Conservation (phyloP, 2,888 invertebrate species). For the Pycnomerus fuliginosus region DNA sequence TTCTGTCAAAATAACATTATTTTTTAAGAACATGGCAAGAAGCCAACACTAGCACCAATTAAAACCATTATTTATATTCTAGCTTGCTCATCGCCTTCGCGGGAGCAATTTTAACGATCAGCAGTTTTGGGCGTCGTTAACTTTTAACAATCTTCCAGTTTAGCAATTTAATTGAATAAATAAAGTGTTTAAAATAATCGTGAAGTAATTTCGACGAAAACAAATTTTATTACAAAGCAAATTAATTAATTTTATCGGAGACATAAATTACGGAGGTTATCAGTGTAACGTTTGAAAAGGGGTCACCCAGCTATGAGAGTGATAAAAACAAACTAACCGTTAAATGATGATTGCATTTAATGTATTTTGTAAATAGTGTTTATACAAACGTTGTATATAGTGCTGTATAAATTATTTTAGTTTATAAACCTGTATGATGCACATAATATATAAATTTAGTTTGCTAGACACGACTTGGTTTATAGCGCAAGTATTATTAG, state of each 20-base stretch:
- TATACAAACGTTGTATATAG: constrained; percentile 37
- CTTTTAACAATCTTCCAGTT: neutral
- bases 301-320: constrained; percentile 26
- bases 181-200: constrained; percentile 9
- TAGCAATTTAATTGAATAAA: constrained; percentile 1
- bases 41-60: no score
- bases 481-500: constrained; percentile 6
- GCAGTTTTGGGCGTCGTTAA: neutral
- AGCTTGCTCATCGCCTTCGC: no score
- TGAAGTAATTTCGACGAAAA: constrained; percentile 14
- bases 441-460: neutral
- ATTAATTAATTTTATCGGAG: constrained; percentile 15
- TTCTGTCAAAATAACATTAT: no score
- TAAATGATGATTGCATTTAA: constrained; percentile 26
- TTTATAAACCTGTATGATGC: neutral
- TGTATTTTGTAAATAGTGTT: constrained; percentile 25
- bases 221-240: constrained; percentile 17
- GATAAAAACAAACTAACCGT: constrained; percentile 30
- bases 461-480: neutral
- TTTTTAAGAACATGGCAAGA: no score
- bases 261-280: constrained; percentile 27
- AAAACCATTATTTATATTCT: no score
- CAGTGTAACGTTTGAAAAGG: constrained; percentile 23
- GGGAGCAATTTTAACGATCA: neutral
- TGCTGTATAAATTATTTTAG: constrained; percentile 27